Evolutionary conservation across 2,888 invertebrate species (phyloP).

Genomic region (Gastracanthus pulcherrimus): DNA sequence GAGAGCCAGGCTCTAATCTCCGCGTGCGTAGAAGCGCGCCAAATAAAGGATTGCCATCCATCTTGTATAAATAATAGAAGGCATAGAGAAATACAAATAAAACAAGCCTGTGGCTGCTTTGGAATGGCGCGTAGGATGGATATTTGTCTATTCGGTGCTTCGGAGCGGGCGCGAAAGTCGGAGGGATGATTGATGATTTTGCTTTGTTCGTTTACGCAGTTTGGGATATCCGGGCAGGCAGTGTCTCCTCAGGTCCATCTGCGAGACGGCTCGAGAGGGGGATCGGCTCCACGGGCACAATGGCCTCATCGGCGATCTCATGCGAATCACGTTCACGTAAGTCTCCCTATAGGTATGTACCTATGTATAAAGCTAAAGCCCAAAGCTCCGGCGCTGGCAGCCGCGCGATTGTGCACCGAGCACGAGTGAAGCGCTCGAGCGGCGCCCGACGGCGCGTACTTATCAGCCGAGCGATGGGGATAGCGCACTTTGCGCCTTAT

Average conservation of each 20-base stretch:
- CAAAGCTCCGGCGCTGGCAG: not conserved
- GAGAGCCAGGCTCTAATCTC: no score
- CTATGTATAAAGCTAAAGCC: not conserved
- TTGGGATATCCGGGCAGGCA: conserved; percentile 70
- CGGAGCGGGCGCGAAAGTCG: no score
- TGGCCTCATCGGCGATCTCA: conserved; percentile 72
- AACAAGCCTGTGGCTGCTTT: no score
- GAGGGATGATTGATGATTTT: conserved; percentile 52
- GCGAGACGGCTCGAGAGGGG: conserved; percentile 68
- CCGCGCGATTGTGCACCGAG: conserved; percentile 6
- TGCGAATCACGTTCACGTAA: conserved; percentile 73
- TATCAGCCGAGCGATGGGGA: no score
- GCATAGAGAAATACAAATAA: no score
- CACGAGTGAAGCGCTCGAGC: not conserved
- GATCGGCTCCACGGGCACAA: conserved; percentile 66
- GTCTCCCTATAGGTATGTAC: conserved; percentile 39
- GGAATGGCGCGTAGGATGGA: no score
- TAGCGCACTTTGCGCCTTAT: no score
- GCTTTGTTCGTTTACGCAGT: conserved; percentile 61
- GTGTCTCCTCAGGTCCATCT: conserved; percentile 73
- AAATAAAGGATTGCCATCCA: no score
- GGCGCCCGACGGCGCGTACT: not conserved
- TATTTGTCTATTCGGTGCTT: no score
- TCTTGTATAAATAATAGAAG: no score
- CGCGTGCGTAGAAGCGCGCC: no score